Percentiles rank a stretch among this genome's conserved stretches.
These are phyloP conservation scores for Sthenelais limicola DNA, from an alignment of 2,888 invertebrate genomes.

Conservation along the genomic window DNA sequence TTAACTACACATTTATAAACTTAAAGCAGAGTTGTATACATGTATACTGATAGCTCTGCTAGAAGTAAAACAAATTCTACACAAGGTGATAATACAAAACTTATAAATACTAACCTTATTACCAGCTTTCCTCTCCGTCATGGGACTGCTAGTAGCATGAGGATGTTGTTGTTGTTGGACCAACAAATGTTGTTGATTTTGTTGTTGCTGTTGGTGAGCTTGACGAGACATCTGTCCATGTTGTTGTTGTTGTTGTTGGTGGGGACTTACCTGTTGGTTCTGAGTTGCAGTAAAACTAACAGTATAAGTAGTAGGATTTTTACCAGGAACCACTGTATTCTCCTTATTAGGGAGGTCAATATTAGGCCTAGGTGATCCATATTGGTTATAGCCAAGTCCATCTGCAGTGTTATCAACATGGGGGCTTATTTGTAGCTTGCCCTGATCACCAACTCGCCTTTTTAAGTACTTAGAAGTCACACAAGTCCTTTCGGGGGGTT, in stretches of 20 bases:
- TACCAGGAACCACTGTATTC: background rate
- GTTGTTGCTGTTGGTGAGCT: constrained; percentile 4
- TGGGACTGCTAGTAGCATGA: constrained; percentile 5
- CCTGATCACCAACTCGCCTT: background rate
- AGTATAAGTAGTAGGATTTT: constrained; percentile 42
- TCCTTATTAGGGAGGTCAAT: constrained; percentile 37
- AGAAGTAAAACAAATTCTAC: no score
- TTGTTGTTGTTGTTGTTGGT: background rate
- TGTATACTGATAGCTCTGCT: no score
- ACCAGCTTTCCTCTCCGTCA: constrained; percentile 12
- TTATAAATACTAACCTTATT: no score
- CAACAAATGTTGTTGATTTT: background rate
- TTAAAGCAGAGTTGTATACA: no score
- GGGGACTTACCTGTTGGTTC: background rate
- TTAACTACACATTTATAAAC: no score
- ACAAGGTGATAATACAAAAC: no score
- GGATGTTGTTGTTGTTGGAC: background rate
- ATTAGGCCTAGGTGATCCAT: constrained; percentile 25
- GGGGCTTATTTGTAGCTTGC: background rate
- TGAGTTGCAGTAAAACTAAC: constrained; percentile 42
- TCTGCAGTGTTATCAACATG: background rate
- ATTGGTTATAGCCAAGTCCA: constrained; percentile 10
- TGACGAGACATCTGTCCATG: background rate
- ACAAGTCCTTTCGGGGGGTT: constrained; percentile 5
- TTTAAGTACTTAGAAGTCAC: constrained; percentile 26